Conservation (phyloP, 2,113 vertebrate genomes). For the Rhombomys opimus region DNA sequence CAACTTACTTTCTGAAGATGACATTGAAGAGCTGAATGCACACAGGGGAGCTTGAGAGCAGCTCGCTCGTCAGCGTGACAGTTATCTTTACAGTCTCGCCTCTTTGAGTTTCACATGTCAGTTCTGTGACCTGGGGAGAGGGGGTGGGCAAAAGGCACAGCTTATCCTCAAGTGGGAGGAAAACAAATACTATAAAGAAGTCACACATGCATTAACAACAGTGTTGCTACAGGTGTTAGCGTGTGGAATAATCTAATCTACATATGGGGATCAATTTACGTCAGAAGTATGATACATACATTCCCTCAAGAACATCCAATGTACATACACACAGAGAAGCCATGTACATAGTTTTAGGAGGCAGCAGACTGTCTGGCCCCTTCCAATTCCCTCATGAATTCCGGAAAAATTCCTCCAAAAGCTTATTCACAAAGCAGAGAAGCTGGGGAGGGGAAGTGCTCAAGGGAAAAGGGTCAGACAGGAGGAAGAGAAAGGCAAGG, state of each 20-base stretch:
- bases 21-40: constrained; percentile 84
- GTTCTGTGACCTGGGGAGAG: constrained; percentile 79
- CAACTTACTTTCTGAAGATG: constrained; percentile 83
- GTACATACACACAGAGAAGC: background rate
- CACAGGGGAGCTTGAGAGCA: constrained; percentile 75
- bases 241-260: background rate
- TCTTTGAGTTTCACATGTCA: constrained; percentile 78
- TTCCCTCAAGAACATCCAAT: background rate
- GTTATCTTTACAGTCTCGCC: constrained; percentile 80
- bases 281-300: background rate
- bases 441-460: background rate
- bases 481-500: background rate
- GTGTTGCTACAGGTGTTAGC: background rate
- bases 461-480: background rate
- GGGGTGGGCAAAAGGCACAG: background rate
- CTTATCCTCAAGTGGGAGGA: background rate
- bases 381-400: background rate
- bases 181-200: background rate
- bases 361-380: background rate
- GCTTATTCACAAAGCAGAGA: background rate
- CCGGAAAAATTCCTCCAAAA: background rate
- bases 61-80: constrained; percentile 73
- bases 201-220: background rate
- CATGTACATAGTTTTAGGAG: background rate
- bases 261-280: background rate